Conservation (phyloP, 1,140 invertebrate species). For the Holcopasites calliopsidis region DNA sequence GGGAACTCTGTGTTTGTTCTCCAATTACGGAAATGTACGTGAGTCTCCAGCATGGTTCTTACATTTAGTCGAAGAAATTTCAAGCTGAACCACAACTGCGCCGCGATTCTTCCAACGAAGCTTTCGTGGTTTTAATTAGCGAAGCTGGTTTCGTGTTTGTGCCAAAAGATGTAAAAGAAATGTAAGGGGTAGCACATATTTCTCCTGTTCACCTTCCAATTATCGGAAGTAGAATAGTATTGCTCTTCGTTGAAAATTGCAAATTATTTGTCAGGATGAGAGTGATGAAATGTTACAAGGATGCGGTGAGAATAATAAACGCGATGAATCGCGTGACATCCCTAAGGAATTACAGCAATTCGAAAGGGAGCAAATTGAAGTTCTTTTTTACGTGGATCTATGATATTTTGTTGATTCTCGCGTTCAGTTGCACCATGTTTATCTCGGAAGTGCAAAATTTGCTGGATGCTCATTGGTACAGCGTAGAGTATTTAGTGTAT, state of each 20-base stretch:
- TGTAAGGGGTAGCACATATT: too few species aligned
- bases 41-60: too few species aligned
- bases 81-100: too few species aligned
- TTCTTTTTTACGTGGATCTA: background rate
- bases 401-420: background rate
- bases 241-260: too few species aligned
- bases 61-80: background rate
- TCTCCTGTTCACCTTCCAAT: too few species aligned
- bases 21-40: background rate
- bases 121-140: too few species aligned
- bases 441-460: background rate
- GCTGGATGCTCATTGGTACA: background rate
- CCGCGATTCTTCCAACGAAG: background rate
- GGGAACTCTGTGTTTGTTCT: background rate
- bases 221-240: too few species aligned
- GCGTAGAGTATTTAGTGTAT: background rate
- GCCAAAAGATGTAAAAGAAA: too few species aligned
- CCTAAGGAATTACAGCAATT: background rate
- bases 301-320: background rate
- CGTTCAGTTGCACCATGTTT: rapidly evolving
- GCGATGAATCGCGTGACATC: background rate
- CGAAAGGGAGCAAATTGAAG: background rate
- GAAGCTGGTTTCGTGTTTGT: too few species aligned
- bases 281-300: background rate
- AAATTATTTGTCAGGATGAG: too few species aligned